Percentiles rank a stretch among this genome's conserved stretches.
Conservation (phyloP, 2,113 vertebrate genomes). For the Crypturellus undulatus region DNA sequence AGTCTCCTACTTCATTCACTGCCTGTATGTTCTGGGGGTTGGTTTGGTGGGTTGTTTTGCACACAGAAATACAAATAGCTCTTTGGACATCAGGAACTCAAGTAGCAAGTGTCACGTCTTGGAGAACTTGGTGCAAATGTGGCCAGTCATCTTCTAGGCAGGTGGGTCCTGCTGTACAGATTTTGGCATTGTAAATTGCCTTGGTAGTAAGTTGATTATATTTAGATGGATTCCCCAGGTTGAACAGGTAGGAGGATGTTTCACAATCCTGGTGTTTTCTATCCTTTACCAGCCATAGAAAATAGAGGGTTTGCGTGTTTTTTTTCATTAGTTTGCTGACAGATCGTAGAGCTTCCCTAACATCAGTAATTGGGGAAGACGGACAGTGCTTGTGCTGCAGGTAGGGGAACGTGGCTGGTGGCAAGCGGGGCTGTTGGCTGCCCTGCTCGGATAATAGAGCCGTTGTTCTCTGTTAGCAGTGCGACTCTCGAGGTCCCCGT, state of each 20-base stretch:
- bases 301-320: background rate
- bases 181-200: background rate
- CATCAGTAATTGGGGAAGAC: background rate
- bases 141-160: background rate
- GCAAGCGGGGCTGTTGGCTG: background rate
- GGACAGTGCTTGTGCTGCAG: background rate
- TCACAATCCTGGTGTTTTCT: background rate
- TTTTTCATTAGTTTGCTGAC: too few species aligned
- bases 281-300: rapidly evolving
- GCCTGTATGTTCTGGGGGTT: background rate
- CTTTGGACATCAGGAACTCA: background rate
- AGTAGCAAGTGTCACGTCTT: background rate
- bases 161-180: rapidly evolving
- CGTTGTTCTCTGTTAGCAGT: too few species aligned
- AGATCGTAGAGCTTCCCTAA: rapidly evolving
- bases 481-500: rapidly evolving
- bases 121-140: background rate
- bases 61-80: background rate
- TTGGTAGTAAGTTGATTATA: background rate
- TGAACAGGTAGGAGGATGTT: background rate
- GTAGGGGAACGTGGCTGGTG: background rate
- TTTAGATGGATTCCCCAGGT: background rate
- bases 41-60: background rate
- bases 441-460: background rate
- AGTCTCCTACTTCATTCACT: background rate